Percentiles rank a stretch among this genome's conserved stretches.
phyloP scores from a whole-genome alignment of 2,113 vertebrate genomes.

The Tachycineta bicolor region DNA sequence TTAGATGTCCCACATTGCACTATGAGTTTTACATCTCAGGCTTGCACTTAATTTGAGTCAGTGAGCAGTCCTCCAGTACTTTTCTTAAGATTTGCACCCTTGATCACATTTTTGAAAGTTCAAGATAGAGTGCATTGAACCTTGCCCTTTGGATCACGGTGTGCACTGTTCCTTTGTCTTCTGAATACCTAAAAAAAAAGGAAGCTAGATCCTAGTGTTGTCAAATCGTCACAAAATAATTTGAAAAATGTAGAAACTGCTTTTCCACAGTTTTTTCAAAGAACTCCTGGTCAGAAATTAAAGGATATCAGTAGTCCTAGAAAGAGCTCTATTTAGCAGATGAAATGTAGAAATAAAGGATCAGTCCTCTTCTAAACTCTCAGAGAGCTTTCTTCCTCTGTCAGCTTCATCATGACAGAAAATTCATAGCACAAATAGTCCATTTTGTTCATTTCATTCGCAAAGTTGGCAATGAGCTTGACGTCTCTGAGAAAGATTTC shows the following conservation, averaged over 20 bases:
- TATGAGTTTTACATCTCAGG: background rate
- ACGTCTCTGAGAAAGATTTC: background rate
- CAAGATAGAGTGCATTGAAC: background rate
- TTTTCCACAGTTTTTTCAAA: background rate
- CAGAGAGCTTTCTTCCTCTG: background rate
- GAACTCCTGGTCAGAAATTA: background rate
- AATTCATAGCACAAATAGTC: background rate
- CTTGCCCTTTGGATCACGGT: background rate
- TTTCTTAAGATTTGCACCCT: background rate
- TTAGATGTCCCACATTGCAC: background rate
- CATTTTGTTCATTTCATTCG: background rate
- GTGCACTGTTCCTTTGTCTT: background rate
- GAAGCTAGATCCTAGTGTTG: background rate
- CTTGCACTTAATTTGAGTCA: background rate
- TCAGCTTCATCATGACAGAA: background rate
- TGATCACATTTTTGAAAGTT: background rate
- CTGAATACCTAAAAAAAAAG: background rate
- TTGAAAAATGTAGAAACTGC: background rate
- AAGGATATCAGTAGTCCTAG: background rate
- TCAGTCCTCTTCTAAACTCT: background rate
- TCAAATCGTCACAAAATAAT: background rate
- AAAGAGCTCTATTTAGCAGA: background rate
- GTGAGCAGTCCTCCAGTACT: background rate
- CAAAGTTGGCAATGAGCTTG: background rate
- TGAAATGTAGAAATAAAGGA: background rate